Percentiles rank a stretch among this genome's conserved stretches.
Evolutionary conservation across 2,888 invertebrate genomes (phyloP).

Genomic region (Trachelus stipa): DNA sequence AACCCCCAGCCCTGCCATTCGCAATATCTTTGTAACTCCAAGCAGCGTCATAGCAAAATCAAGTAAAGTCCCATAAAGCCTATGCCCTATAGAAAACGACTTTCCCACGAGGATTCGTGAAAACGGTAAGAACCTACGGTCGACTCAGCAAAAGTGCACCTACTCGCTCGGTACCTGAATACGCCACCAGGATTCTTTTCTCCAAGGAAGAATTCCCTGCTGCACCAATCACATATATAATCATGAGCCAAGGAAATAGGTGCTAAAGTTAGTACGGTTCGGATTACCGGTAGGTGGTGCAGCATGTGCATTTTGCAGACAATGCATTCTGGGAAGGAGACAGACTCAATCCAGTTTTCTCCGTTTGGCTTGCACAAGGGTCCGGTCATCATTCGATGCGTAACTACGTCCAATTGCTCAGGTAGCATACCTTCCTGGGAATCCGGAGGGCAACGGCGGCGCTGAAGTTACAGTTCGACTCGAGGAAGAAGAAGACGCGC

Average conservation of each 20-base stretch:
- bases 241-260: neutral
- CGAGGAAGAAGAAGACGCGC: constrained; percentile 15
- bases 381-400: constrained; percentile 41
- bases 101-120: neutral
- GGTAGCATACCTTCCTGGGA: constrained; percentile 37
- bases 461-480: constrained; percentile 5
- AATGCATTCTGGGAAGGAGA: constrained; percentile 42
- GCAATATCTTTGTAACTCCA: neutral
- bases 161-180: neutral
- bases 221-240: neutral
- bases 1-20: too few relatives aligned
- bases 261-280: neutral
- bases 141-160: neutral
- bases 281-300: neutral
- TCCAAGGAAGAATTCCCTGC: neutral
- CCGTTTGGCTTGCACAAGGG: constrained; percentile 31
- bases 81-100: neutral
- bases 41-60: neutral
- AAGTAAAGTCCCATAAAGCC: neutral
- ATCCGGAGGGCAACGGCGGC: constrained; percentile 25
- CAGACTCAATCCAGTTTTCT: constrained; percentile 45
- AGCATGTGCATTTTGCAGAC: constrained; percentile 37
- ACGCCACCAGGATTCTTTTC: neutral
- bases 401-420: constrained; percentile 56
- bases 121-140: neutral